Evolutionary conservation across 92 coral and sea anemone species (phyloP).

Genomic region (Isaurus tuberculatus): DNA sequence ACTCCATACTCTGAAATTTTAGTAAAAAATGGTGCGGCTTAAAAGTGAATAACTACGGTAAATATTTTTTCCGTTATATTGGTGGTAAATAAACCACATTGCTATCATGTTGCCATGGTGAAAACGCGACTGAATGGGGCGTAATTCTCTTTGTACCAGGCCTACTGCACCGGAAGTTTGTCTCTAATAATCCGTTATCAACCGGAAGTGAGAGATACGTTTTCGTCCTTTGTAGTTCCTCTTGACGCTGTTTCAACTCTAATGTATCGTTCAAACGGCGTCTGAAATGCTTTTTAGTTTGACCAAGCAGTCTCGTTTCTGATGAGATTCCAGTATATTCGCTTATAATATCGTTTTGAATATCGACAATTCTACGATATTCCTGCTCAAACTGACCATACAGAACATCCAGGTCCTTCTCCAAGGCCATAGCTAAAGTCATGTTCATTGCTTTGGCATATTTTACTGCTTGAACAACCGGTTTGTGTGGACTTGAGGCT

Average conservation of each 20-base stretch:
- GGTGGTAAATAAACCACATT: slow-evolving; percentile 78
- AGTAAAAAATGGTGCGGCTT: no score
- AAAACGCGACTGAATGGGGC: slow-evolving; percentile 12
- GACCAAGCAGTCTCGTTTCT: slow-evolving; percentile 27
- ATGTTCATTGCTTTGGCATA: slow-evolving; percentile 79
- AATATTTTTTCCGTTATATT: slow-evolving; percentile 35
- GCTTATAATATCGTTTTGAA: slow-evolving; percentile 64
- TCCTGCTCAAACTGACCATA: slow-evolving; percentile 81
- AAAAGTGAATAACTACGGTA: no score
- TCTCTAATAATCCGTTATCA: slow-evolving; percentile 13
- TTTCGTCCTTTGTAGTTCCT: slow-evolving; percentile 70
- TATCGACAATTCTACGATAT: slow-evolving; percentile 77
- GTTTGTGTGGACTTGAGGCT: slow-evolving; percentile 82
- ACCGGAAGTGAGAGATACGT: slow-evolving; percentile 70
- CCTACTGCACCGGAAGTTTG: slow-evolving; percentile 1
- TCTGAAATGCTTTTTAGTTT: slow-evolving; percentile 70
- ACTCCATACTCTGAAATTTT: no score
- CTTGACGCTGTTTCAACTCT: slow-evolving; percentile 56
- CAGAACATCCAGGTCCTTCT: slow-evolving; percentile 59
- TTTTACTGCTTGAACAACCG: slow-evolving; percentile 72
- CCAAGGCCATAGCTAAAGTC: slow-evolving; percentile 62
- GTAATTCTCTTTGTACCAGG: not conserved
- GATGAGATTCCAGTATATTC: slow-evolving; percentile 41
- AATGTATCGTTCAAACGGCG: slow-evolving; percentile 63
- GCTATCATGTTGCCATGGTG: slow-evolving; percentile 76